Evolutionary conservation across 1,140 invertebrate genomes (phyloP), one percentile per base, ranked within the genome.

Genomic region (Diorhabda carinulata): DNA sequence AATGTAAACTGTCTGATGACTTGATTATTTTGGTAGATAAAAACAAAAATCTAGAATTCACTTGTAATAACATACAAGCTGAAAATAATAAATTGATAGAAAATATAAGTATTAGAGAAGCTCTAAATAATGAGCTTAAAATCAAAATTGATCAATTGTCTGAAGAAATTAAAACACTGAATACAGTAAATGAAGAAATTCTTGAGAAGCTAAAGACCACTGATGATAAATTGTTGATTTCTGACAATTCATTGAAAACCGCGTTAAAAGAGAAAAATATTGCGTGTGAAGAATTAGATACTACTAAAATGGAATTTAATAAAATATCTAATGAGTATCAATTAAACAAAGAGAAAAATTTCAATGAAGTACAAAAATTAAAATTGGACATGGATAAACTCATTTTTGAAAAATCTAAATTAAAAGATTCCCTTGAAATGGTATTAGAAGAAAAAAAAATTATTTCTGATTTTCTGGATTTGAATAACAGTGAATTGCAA

Each of bases 381-480:
- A 56, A 52, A 40, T 41, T 40, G 41, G 64, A 65, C 47, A 63
- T 42, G 5, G n/a, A 5, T 41, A 56, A 6, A 60, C 9, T 57
- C 6, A 67, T 5, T 6, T 45, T 45, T 7, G 47, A 52, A 52
- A 52, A 52, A 52, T 6, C 2, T 8, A 6, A 52, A 64, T 52
- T 40, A 60, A 57, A 69, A 8, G 64, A 68, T 3, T 8, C 47
- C 4, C n/a, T 70, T 57, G n/a, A 57, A 44, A 52, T 64, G 45
- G 45, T 59, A 3, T 3, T 64, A 42, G 71, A 73, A 61, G 70
- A 68, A 10, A 73, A 71, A 47, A 60, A 42, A 9, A 58, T 73
- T 8, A 68, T 71, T 44, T 64, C 58, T 8, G 71, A 73, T 41
- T 73, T 73, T 42, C 43, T 69, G 40, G 66, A 74, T 45, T 62